Evolutionary conservation across 2,797 vertebrate species (phyloP).

Genomic region (Pseudomugil gertrudae): DNA sequence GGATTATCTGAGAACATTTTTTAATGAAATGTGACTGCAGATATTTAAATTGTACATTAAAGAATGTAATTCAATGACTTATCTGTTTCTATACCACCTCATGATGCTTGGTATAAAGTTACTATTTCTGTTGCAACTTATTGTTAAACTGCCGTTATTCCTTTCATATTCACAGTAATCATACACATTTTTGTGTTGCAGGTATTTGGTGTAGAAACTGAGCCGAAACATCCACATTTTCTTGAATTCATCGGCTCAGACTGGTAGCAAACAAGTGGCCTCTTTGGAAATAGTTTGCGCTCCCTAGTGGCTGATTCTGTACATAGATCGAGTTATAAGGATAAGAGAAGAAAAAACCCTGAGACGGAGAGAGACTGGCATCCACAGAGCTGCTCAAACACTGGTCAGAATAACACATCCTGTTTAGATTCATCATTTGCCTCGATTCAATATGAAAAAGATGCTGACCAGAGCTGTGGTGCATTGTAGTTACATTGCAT

Average conservation of each 20-base stretch:
- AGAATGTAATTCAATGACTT: neutral
- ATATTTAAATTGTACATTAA: neutral
- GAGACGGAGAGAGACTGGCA: neutral
- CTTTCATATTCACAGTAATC: neutral
- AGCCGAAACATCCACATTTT: neutral
- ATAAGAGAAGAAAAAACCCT: neutral
- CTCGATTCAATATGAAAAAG: neutral
- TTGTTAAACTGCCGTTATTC: neutral
- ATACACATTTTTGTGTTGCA: constrained; percentile 14
- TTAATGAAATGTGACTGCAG: neutral
- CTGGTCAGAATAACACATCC: neutral
- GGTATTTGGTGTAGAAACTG: neutral
- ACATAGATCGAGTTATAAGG: constrained; percentile 16
- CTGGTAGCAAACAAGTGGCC: neutral
- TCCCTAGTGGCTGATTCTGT: constrained; percentile 34
- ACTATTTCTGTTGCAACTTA: neutral
- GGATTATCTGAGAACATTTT: neutral
- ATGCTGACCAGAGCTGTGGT: constrained; percentile 82
- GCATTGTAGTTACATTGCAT: constrained; percentile 99
- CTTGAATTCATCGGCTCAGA: neutral
- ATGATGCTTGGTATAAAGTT: neutral
- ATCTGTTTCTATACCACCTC: neutral
- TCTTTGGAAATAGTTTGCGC: constrained; percentile 14
- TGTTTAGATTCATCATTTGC: neutral
- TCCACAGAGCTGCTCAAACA: neutral